Percentiles rank a stretch among this genome's conserved stretches.
phyloP scores from a whole-genome alignment of 2,888 invertebrate genomes.

The Drosophila rellima region DNA sequence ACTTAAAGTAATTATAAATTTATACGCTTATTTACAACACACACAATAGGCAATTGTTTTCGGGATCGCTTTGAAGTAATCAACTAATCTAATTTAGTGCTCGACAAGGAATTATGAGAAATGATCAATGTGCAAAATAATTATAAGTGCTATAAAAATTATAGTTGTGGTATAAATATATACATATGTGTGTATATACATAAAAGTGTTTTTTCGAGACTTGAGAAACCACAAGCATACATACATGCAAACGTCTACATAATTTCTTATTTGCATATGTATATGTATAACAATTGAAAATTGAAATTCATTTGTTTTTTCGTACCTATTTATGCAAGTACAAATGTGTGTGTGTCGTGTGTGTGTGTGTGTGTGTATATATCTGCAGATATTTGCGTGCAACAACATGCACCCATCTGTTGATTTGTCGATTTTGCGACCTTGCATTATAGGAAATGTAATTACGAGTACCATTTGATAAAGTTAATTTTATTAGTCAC shows the following conservation, averaged over 20 bases:
- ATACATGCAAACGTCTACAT: constrained; percentile 5
- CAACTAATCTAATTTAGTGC: constrained; percentile 8
- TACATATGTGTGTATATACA: not conserved
- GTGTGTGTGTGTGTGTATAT: constrained; percentile 2
- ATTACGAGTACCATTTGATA: constrained; percentile 26
- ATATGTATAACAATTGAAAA: constrained; percentile 23
- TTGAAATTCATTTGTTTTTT: constrained; percentile 15
- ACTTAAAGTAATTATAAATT: constrained; percentile 55
- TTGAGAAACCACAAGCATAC: constrained; percentile 10
- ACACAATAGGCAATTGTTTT: constrained; percentile 19
- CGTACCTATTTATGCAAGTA: constrained; percentile 5
- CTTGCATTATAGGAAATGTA: constrained; percentile 17
- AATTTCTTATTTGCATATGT: constrained; percentile 5
- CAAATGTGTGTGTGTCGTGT: not conserved
- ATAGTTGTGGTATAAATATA: constrained; percentile 1
- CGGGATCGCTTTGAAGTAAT: constrained; percentile 13
- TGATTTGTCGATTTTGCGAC: constrained; percentile 46
- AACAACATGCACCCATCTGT: constrained; percentile 41
- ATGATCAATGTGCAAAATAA: not conserved
- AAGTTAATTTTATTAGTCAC: constrained; percentile 12
- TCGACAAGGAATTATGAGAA: not conserved
- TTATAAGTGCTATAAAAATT: constrained; percentile 18
- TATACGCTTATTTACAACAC: constrained; percentile 28
- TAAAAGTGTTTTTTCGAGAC: constrained; percentile 5
- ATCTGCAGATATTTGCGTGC: constrained; percentile 13